Evolutionary conservation across 2,797 vertebrate genomes (phyloP), one percentile per base, ranked within the genome.

Genomic region (Acipenser oxyrinchus): DNA sequence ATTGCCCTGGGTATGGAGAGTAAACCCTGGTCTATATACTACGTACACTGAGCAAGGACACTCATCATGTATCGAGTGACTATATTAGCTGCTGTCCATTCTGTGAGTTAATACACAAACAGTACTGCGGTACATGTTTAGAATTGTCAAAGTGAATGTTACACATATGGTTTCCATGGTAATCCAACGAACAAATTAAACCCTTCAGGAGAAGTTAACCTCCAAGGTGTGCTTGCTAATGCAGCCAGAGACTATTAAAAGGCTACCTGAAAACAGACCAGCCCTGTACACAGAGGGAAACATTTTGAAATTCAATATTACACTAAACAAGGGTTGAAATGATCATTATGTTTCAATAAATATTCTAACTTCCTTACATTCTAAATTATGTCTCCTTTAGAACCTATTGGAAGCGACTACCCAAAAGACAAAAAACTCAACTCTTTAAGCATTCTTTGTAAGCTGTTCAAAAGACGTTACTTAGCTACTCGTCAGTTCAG

Each of bases 151-250:
- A 71, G 82, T 84, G 86, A 82, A 84, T 78, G 82, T 81, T 83
- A 83, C 55, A 78, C 73, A 74, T 86, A 85, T 88, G 81, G 87
- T 90, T 91, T 89, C 88, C 87, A 87, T 83, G 84, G 86, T 85
- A 89, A 91, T 84, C 8, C 79, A 65, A 74, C 64, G 71, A 76
- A 78, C 87, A 86, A 86, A 88, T 86, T 87, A 88, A 82, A 87
- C 77, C 69, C 72, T 68, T 77, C 73, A 83, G 80, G 83, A 84
- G 74, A 75, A 58, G 13, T 6, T n/a, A 58, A 3, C 11, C 55
- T 78, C 82, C 77, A 78, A 77, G 51, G 79, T 80, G 73, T 80
- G 74, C 64, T 71, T 78, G 77, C 79, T 78, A 82, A 78, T 85
- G 80, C 81, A 86, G 82, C 82, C 81, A 81, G 77, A 81, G 71